Conservation (phyloP, 2,113 vertebrate species). For the Hippocampus comes region DNA sequence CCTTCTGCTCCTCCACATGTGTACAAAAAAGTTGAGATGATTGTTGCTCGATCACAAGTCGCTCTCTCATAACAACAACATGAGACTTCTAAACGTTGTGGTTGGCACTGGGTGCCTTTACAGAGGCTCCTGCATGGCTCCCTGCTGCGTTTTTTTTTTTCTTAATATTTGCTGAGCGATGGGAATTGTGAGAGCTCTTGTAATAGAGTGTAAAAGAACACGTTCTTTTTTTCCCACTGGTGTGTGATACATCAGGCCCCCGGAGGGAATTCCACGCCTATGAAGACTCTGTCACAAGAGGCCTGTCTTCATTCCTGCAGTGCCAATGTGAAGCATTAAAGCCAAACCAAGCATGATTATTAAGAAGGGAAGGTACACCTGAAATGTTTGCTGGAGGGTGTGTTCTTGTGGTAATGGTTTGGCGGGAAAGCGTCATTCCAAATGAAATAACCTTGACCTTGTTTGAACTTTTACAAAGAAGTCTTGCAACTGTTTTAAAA, state of each 20-base stretch:
- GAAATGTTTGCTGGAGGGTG: not conserved
- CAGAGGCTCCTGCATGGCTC: not conserved
- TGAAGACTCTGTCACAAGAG: not conserved
- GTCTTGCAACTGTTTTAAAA: not conserved
- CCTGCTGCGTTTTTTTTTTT: not conserved
- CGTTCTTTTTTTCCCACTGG: not conserved
- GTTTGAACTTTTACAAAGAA: not conserved
- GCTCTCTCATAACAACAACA: not conserved
- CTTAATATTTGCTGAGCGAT: not conserved
- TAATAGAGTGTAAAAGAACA: not conserved
- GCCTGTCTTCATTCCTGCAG: constrained; percentile 1
- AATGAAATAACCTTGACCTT: not conserved
- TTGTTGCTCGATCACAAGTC: not conserved
- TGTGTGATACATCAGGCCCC: not conserved
- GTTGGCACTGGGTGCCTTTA: not conserved
- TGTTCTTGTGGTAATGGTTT: not conserved
- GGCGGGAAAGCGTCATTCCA: not conserved
- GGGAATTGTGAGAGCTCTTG: not conserved
- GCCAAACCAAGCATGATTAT: not conserved
- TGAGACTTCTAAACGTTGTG: constrained; percentile 5
- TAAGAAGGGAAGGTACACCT: not conserved
- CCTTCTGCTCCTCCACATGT: constrained; percentile 20
- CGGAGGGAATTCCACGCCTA: not conserved
- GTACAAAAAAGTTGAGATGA: constrained; percentile 7
- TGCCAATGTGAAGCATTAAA: not conserved